Conservation (phyloP, 2,113 vertebrate genomes). For the Phasianus colchicus region DNA sequence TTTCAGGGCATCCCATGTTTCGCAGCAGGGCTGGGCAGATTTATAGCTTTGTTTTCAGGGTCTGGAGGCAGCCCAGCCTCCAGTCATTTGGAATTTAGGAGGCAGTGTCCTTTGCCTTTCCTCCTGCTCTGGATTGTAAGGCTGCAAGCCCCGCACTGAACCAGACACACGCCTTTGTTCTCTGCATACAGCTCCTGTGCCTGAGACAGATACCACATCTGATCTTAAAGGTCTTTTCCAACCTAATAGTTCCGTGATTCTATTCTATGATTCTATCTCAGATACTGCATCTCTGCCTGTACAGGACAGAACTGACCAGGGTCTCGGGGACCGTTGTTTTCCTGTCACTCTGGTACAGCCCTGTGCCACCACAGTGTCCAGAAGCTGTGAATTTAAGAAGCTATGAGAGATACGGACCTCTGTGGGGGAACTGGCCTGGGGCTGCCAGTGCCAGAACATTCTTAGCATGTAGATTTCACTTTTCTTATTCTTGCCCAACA, state of each 20-base stretch:
- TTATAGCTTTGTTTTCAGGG: slow-evolving; percentile 39
- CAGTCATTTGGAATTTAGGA: slow-evolving; percentile 10
- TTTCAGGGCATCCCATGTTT: slow-evolving; percentile 26
- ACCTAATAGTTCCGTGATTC: too few relatives aligned
- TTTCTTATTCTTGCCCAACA: neutral
- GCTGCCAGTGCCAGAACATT: neutral
- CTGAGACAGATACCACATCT: neutral
- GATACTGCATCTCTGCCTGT: neutral
- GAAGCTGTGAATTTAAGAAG: neutral
- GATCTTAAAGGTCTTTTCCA: too few relatives aligned
- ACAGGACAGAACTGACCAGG: neutral
- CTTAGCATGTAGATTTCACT: neutral
- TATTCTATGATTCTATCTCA: too few relatives aligned
- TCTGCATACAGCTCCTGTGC: neutral
- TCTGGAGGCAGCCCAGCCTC: slow-evolving; percentile 24
- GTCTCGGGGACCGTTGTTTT: neutral
- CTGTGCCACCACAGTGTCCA: neutral
- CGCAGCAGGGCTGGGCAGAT: slow-evolving; percentile 25
- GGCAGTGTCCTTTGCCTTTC: slow-evolving; percentile 12
- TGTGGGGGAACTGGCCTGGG: neutral
- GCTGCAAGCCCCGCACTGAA: neutral
- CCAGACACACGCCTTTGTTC: neutral
- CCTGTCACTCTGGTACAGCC: neutral
- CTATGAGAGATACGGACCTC: neutral
- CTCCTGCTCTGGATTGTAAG: neutral